phyloP scores from a whole-genome alignment of 35 echinoderm and acorn worm genomes.

The Ophiothrix spiculata region DNA sequence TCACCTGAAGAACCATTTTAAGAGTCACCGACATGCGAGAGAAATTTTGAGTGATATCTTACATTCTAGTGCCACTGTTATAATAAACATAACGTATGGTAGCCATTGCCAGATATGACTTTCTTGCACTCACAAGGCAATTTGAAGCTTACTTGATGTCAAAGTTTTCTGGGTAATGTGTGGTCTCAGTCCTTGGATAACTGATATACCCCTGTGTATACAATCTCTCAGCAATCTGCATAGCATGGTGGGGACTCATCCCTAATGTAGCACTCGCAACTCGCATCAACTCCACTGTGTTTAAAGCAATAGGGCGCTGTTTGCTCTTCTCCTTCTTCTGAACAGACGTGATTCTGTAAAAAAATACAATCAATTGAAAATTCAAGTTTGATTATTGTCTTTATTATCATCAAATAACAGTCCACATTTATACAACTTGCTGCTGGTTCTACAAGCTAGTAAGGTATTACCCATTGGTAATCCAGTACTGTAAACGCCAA shows the following conservation, averaged over 20 bases:
- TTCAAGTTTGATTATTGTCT: neutral
- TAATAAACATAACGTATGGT: no score
- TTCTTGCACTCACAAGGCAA: no score
- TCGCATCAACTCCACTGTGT: constrained; percentile 93
- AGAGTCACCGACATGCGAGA: no score
- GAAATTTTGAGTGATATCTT: no score
- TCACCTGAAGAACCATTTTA: no score
- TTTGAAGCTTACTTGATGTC: constrained; percentile 93
- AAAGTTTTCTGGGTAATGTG: constrained; percentile 86
- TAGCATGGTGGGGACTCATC: constrained; percentile 97
- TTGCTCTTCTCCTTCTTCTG: constrained; percentile 80
- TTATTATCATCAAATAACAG: neutral
- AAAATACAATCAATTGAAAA: neutral
- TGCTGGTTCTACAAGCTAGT: no score
- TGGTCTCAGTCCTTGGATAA: constrained; percentile 93
- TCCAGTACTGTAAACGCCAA: no score
- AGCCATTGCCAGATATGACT: no score
- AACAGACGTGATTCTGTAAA: constrained; percentile 64
- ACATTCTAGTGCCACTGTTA: no score
- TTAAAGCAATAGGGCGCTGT: constrained; percentile 83
- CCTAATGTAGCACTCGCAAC: constrained; percentile 82
- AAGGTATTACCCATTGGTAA: no score
- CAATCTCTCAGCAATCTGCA: constrained; percentile 95
- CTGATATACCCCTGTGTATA: constrained; percentile 98
- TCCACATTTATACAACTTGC: neutral